These are phyloP conservation scores for Eclectus roratus DNA, from an alignment of 2,113 vertebrate species.

Conservation along the genomic window DNA sequence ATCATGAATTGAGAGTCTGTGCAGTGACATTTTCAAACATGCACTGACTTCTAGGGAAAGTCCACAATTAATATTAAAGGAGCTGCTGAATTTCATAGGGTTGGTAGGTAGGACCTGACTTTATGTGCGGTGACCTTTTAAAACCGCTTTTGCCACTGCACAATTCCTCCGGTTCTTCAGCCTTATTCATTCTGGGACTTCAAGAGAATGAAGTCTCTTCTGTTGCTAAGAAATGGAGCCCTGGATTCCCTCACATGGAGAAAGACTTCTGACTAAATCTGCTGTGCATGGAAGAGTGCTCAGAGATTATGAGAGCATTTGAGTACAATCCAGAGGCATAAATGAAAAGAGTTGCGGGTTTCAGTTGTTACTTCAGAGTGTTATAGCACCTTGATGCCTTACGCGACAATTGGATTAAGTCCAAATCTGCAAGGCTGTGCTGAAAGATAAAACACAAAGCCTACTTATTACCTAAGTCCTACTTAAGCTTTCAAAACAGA, in stretches of 20 bases:
- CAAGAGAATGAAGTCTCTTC: background rate
- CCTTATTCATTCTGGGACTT: background rate
- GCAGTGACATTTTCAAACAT: constrained; percentile 41
- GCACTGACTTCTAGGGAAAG: constrained; percentile 28
- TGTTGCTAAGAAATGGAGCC: background rate
- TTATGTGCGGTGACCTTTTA: background rate
- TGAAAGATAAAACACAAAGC: constrained; percentile 30
- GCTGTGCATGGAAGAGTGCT: background rate
- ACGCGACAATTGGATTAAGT: background rate
- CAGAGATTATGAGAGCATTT: background rate
- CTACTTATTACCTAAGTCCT: background rate
- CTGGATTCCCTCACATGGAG: background rate
- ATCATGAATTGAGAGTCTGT: background rate
- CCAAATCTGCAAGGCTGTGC: background rate
- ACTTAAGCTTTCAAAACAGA: background rate
- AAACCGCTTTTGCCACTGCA: background rate
- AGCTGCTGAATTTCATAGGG: background rate
- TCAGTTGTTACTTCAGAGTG: background rate
- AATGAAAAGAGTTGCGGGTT: background rate
- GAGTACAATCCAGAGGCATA: background rate
- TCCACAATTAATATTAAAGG: constrained; percentile 18
- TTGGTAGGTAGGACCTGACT: background rate
- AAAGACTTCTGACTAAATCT: background rate
- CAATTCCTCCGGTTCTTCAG: background rate
- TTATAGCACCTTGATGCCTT: background rate